Conservation (phyloP, 1,140 invertebrate species). For the Cyclina sinensis region DNA sequence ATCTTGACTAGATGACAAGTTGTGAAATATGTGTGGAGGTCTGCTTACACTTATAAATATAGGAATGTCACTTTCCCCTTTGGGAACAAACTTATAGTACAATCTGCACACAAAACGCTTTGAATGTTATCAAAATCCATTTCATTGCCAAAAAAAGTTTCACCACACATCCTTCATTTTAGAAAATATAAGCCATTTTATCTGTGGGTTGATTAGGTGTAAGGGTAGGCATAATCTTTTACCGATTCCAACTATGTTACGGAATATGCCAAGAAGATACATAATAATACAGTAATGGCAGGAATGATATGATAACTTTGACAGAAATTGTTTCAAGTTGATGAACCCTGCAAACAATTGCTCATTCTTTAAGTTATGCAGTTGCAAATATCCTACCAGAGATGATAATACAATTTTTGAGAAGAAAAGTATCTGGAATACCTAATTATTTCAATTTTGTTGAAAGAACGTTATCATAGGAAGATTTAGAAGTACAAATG, state of each 20-base stretch:
- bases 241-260: conserved; percentile 41
- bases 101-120: background rate
- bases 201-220: conserved; percentile 40
- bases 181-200: conserved; percentile 24
- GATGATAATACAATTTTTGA: background rate
- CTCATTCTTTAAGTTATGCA: conserved; percentile 25
- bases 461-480: conserved; percentile 6
- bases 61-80: background rate
- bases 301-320: conserved; percentile 51
- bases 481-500: too few species aligned
- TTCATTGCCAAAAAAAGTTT: conserved; percentile 43
- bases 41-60: background rate
- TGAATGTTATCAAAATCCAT: conserved; percentile 38
- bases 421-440: background rate
- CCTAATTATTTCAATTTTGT: background rate
- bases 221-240: conserved; percentile 12
- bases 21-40: too few species aligned
- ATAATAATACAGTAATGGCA: conserved; percentile 45
- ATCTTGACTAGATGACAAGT: too few species aligned
- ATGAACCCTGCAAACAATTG: conserved; percentile 22
- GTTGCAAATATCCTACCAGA: background rate
- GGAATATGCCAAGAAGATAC: conserved; percentile 4
- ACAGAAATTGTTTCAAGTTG: conserved; percentile 48
- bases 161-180: conserved; percentile 14
- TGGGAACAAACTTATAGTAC: background rate